Evolutionary conservation across 2,797 vertebrate genomes (phyloP).

Genomic region (Falco columbarius): DNA sequence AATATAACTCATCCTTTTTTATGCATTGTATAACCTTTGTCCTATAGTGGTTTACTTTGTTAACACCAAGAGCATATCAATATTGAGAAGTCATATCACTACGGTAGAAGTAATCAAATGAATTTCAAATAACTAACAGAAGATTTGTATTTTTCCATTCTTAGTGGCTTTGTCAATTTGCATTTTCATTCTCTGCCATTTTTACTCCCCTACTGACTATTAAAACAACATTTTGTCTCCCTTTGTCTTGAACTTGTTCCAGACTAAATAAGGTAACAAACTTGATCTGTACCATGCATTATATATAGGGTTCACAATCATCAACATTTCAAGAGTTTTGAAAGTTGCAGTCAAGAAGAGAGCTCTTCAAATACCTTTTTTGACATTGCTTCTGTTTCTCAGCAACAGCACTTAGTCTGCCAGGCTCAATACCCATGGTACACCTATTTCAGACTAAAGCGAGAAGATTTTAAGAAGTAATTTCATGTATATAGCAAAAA

Average conservation of each 20-base stretch:
- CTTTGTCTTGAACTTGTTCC: conserved; percentile 21
- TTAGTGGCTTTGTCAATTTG: neutral
- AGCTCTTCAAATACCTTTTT: neutral
- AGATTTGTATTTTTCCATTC: conserved; percentile 19
- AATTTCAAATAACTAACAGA: conserved; percentile 7
- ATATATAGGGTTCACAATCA: neutral
- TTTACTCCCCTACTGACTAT: neutral
- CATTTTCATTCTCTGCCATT: conserved; percentile 37
- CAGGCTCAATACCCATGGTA: neutral
- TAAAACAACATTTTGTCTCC: conserved; percentile 19
- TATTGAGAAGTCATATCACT: neutral
- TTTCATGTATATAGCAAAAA: neutral
- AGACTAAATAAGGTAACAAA: neutral
- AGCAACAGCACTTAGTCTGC: neutral
- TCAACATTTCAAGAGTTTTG: neutral
- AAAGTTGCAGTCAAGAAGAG: neutral
- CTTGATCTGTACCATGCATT: neutral
- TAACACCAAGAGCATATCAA: neutral
- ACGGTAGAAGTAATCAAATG: neutral
- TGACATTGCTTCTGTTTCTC: neutral
- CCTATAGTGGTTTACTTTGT: neutral
- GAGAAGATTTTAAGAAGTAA: neutral
- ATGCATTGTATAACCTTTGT: neutral
- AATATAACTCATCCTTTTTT: neutral
- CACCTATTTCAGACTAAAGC: neutral